Percentiles rank a stretch among this genome's conserved stretches.
Conservation (phyloP, 2,888 invertebrate genomes). For the Periphyllus acericola region DNA sequence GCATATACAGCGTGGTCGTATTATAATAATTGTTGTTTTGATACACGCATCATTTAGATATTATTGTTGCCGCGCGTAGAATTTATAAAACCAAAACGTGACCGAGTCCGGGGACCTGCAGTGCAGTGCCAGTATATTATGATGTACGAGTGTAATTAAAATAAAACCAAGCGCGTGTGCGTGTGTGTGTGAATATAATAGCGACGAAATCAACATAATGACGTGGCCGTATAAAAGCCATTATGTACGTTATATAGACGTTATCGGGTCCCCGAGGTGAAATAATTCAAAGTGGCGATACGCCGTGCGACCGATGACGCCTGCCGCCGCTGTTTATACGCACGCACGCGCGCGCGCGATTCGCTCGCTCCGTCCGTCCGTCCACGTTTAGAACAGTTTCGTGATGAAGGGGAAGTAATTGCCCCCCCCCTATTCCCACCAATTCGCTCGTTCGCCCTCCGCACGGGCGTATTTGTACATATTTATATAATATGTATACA, state of each 20-base stretch:
- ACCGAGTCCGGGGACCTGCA: neutral
- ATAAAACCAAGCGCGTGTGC: neutral
- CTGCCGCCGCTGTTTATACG: neutral
- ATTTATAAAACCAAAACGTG: slow-evolving; percentile 21
- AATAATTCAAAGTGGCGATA: slow-evolving; percentile 59
- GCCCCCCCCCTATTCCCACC: neutral
- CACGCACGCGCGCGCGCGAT: neutral
- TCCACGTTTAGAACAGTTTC: neutral
- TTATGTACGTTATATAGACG: slow-evolving; percentile 29
- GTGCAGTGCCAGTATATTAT: neutral
- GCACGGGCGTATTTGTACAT: neutral
- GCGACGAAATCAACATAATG: slow-evolving; percentile 44
- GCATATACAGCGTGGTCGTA: neutral
- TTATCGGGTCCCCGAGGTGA: slow-evolving; percentile 56
- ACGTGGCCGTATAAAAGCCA: slow-evolving; percentile 38
- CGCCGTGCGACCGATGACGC: slow-evolving; percentile 1
- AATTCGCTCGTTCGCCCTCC: neutral
- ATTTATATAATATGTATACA: neutral
- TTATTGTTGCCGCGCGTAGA: neutral
- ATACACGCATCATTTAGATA: neutral
- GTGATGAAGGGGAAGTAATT: slow-evolving; percentile 20
- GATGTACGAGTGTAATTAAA: slow-evolving; percentile 31
- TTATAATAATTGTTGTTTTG: neutral
- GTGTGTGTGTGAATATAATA: neutral
- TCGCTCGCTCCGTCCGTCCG: neutral